Conservation (phyloP, 2,888 invertebrate genomes). For the Deilephila porcellus region DNA sequence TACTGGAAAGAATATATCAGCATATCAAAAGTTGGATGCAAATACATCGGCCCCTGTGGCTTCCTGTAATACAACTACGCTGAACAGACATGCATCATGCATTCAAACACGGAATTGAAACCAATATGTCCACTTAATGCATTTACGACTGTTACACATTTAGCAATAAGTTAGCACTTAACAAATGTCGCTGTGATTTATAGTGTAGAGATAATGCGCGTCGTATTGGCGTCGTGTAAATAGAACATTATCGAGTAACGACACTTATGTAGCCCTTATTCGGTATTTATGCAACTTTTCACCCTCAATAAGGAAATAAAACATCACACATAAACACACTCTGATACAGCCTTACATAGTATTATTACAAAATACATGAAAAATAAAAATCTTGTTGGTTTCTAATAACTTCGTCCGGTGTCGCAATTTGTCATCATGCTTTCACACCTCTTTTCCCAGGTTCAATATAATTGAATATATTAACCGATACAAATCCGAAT, state of each 20-base stretch:
- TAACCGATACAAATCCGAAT: too few relatives aligned
- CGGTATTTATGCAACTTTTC: conserved; percentile 17
- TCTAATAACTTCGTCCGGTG: too few relatives aligned
- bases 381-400: too few relatives aligned
- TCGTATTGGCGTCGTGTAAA: conserved; percentile 4
- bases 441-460: too few relatives aligned
- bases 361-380: too few relatives aligned
- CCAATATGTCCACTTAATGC: conserved; percentile 20
- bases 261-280: neutral
- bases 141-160: neutral
- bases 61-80: neutral
- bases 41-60: neutral
- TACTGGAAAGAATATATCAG: too few relatives aligned
- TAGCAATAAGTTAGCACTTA: conserved; percentile 9
- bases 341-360: too few relatives aligned
- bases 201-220: neutral
- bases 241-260: conserved; percentile 1
- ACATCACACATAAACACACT: too few relatives aligned
- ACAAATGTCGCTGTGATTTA: conserved; percentile 19
- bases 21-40: too few relatives aligned
- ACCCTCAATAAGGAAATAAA: neutral
- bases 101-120: conserved; percentile 15
- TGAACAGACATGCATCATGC: neutral
- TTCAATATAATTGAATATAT: too few relatives aligned
- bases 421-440: too few relatives aligned